Base-by-base conservation (phyloP, 92 coral and sea anemone genomes). In the Muricea muricata region DNA sequence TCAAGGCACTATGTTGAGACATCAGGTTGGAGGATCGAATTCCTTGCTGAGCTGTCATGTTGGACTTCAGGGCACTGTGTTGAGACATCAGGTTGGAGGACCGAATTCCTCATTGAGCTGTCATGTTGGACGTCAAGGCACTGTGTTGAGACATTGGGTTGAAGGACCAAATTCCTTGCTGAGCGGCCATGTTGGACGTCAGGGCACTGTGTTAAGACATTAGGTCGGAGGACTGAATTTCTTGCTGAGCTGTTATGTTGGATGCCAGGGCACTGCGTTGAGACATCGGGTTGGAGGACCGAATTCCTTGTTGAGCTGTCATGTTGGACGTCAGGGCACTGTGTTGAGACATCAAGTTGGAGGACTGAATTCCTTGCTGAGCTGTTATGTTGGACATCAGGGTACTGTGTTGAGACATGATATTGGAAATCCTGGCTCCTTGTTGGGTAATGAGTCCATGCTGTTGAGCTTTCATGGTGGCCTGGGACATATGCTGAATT, bases 261-360 rank as follows among this genome's bases (percentile, higher is more conserved):
- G 61, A 54, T 17, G 61, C 20, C 61, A 7, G n/a, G 61, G 25
- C 23, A 54, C 61, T 54, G 0, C 20, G 61, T 23, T 54, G 61
- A 54, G 61, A 54, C 61, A 54, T 54, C 6, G n/a, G 20, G 6
- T 15, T 57, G 29, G 65, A 20, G 30, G 65, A 28, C 30, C 4
- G 30, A 57, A 57, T 57, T 57, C 65, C 31, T 57, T 57, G 65
- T 10, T 55, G 63, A 55, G 63, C 63, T n/a, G 63, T 1, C 61
- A 54, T 54, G 61, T 54, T 54, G 23, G 61, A 54, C 20, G 61
- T 4, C 61, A 54, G n/a, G 61, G 25, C 23, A 54, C n/a, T 55
- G n/a, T 55, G 63, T 55, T 55, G 63, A 55, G 63, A 55, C 63
- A 55, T 24, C 25, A 15, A 7, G 25, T 55, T 55, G 63, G 63